Evolutionary conservation across 1,140 invertebrate genomes (phyloP).

Genomic region (Euura lappo): DNA sequence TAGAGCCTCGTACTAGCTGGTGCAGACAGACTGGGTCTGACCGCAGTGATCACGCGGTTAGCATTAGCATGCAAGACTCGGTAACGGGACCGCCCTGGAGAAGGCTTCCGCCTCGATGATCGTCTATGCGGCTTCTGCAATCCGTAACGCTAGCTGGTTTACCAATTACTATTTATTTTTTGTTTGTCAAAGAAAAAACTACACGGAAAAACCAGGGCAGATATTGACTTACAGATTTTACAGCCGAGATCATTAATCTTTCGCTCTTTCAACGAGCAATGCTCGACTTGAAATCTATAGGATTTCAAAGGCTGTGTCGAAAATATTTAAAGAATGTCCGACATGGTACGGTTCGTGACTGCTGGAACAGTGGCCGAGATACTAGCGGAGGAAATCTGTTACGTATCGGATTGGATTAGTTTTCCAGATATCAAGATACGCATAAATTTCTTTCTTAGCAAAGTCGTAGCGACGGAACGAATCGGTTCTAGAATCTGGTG

Average conservation of each 20-base stretch:
- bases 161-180: background rate
- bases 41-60: background rate
- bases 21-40: background rate
- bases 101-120: background rate
- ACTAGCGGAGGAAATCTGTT: background rate
- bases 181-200: background rate
- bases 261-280: background rate
- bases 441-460: too few species aligned
- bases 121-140: background rate
- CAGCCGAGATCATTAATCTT: background rate
- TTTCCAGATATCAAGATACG: background rate
- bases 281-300: background rate
- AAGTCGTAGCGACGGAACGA: too few species aligned
- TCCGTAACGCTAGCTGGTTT: background rate
- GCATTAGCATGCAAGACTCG: slow-evolving; percentile 2
- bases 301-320: background rate
- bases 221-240: background rate
- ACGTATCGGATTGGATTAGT: background rate
- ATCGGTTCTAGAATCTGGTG: background rate
- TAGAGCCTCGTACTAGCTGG: background rate
- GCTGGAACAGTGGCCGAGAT: background rate
- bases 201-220: background rate
- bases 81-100: background rate
- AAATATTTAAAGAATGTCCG: background rate
- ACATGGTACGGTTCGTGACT: background rate